Conservation (phyloP, 2,888 invertebrate genomes). For the Anthophora plumipes region DNA sequence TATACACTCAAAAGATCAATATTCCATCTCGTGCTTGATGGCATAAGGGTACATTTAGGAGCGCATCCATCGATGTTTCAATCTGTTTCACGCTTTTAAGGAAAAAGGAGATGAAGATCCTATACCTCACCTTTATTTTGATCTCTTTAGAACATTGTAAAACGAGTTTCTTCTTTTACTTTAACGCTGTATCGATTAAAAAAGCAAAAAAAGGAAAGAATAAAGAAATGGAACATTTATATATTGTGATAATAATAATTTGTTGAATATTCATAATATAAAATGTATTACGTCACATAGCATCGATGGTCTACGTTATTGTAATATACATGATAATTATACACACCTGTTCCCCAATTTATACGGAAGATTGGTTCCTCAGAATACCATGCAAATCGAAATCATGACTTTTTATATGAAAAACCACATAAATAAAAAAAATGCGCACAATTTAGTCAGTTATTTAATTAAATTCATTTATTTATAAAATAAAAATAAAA, state of each 20-base stretch:
- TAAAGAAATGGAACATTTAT: neutral
- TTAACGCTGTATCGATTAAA: neutral
- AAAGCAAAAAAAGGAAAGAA: neutral
- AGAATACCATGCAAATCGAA: too few species aligned
- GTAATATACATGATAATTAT: too few species aligned
- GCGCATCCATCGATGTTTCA: slow-evolving; percentile 23
- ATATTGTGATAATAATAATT: neutral
- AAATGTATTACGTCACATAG: too few species aligned
- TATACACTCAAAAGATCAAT: slow-evolving; percentile 58
- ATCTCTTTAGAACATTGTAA: neutral
- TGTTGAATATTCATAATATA: neutral
- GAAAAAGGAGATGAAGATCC: slow-evolving; percentile 23
- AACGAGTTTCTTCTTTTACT: neutral
- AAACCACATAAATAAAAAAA: too few species aligned
- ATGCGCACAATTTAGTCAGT: too few species aligned
- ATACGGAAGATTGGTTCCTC: too few species aligned
- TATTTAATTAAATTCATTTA: too few species aligned
- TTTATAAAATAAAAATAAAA: too few species aligned
- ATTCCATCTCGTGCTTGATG: slow-evolving; percentile 33
- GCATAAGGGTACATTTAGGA: slow-evolving; percentile 20
- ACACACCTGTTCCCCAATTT: too few species aligned
- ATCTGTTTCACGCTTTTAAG: slow-evolving; percentile 9
- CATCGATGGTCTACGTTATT: too few species aligned
- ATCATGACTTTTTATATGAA: too few species aligned
- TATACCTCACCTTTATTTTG: neutral